Conservation (phyloP, 1,140 invertebrate genomes). For the Contarinia nasturtii region DNA sequence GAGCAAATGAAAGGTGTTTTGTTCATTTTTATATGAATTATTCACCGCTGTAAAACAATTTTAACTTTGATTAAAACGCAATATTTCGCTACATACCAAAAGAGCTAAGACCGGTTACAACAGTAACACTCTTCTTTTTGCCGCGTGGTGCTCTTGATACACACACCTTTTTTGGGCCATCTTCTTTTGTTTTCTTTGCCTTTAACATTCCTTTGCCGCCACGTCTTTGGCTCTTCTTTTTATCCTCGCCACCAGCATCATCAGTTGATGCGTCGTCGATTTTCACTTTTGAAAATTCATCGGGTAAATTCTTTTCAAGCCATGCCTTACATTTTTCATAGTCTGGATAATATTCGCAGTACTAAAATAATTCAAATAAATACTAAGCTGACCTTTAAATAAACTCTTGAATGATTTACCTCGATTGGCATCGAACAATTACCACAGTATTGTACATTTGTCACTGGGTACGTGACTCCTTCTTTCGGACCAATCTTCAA, state of each 20-base stretch:
- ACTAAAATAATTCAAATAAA: conserved; percentile 31
- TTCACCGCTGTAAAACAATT: not conserved
- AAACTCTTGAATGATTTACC: conserved; percentile 9
- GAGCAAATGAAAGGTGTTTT: conserved; percentile 7
- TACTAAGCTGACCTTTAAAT: not conserved
- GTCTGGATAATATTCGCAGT: conserved; percentile 95
- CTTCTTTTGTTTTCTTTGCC: conserved; percentile 72
- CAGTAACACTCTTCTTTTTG: conserved; percentile 97
- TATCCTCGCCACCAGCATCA: conserved; percentile 48
- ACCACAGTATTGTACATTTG: conserved; percentile 82
- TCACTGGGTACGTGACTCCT: conserved; percentile 57
- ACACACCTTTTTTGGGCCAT: conserved; percentile 73
- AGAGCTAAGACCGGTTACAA: conserved; percentile 67
- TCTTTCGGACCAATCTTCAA: conserved; percentile 18
- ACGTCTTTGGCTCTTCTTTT: conserved; percentile 77
- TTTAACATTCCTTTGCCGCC: conserved; percentile 80
- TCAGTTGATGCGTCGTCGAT: conserved; percentile 36
- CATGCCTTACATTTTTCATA: conserved; percentile 95
- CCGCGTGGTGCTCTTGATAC: conserved; percentile 84
- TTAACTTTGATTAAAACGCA: too few species aligned
- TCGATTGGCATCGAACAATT: conserved; percentile 88
- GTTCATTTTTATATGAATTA: not conserved
- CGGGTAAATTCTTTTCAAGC: conserved; percentile 85
- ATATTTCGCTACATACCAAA: conserved; percentile 60
- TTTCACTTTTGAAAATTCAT: conserved; percentile 70